phyloP scores from a whole-genome alignment of 2,888 invertebrate species.

The Drosophila seclusa region DNA sequence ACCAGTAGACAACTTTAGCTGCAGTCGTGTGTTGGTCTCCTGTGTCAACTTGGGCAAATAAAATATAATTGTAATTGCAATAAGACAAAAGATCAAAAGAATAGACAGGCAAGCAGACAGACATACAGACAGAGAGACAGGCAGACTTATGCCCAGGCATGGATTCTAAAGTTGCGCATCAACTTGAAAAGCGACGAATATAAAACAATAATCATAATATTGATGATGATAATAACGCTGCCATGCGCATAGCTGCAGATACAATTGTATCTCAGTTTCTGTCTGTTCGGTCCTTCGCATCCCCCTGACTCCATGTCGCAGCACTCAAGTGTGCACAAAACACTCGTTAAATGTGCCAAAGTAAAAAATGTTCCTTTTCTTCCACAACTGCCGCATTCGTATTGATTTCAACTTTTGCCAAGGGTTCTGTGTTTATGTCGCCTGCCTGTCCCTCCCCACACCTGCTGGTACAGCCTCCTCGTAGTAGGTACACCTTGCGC shows the following conservation, averaged over 20 bases:
- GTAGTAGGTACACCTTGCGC: constrained; percentile 47
- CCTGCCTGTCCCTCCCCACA: constrained; percentile 51
- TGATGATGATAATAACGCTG: constrained; percentile 68
- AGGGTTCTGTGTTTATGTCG: constrained; percentile 62
- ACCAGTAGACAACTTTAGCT: constrained; percentile 30
- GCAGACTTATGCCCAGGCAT: constrained; percentile 18
- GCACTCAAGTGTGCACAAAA: constrained; percentile 73
- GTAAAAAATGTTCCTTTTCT: constrained; percentile 63
- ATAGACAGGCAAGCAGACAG: constrained; percentile 33
- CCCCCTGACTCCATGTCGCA: neutral
- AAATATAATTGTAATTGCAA: constrained; percentile 77
- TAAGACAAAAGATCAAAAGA: constrained; percentile 71
- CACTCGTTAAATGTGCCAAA: constrained; percentile 80
- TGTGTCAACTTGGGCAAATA: constrained; percentile 75
- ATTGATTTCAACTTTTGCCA: constrained; percentile 45
- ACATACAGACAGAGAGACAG: constrained; percentile 9
- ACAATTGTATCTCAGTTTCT: constrained; percentile 62
- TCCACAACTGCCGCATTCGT: constrained; percentile 34
- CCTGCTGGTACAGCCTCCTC: constrained; percentile 1
- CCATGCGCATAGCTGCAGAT: constrained; percentile 37
- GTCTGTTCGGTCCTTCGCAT: constrained; percentile 4
- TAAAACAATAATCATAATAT: constrained; percentile 63
- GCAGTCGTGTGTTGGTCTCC: constrained; percentile 36
- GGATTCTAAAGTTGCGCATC: constrained; percentile 57
- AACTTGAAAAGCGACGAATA: constrained; percentile 52